Conservation (phyloP, 2,888 invertebrate species). For the Platynereis dumerilii region DNA sequence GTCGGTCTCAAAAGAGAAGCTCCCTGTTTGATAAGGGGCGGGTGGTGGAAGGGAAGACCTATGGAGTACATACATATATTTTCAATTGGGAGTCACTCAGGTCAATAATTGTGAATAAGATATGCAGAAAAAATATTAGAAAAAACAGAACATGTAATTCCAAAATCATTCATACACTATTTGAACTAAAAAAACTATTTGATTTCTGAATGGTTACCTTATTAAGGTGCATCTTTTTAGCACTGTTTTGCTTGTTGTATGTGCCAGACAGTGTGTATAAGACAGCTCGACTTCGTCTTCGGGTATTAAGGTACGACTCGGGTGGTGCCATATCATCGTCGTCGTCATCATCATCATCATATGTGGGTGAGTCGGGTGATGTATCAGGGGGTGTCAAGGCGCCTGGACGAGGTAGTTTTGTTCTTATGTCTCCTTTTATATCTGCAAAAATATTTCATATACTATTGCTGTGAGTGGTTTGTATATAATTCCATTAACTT, state of each 20-base stretch:
- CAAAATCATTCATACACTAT: too few species aligned
- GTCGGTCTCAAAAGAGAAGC: too few species aligned
- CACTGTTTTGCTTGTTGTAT: slow-evolving; percentile 83
- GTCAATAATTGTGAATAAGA: too few species aligned
- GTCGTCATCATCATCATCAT: slow-evolving; percentile 6
- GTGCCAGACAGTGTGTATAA: slow-evolving; percentile 96
- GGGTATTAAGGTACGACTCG: slow-evolving; percentile 65
- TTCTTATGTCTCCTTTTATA: slow-evolving; percentile 16
- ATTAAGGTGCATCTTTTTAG: slow-evolving; percentile 91
- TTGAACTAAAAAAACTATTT: too few species aligned
- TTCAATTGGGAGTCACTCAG: too few species aligned
- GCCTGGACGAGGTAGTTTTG: background rate
- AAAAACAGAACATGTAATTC: too few species aligned
- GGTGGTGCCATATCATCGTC: slow-evolving; percentile 13
- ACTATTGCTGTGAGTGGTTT: too few species aligned
- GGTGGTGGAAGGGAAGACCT: too few species aligned
- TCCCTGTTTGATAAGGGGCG: too few species aligned
- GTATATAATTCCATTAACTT: too few species aligned
- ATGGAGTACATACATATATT: too few species aligned
- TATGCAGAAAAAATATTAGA: too few species aligned
- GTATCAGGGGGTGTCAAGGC: slow-evolving; percentile 7
- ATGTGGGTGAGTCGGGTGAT: background rate
- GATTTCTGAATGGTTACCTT: slow-evolving; percentile 87
- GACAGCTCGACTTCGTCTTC: slow-evolving; percentile 91
- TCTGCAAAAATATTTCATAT: slow-evolving; percentile 15